These are phyloP conservation scores for Mobula birostris DNA, from an alignment of 2,113 vertebrate genomes.

Conservation along the genomic window DNA sequence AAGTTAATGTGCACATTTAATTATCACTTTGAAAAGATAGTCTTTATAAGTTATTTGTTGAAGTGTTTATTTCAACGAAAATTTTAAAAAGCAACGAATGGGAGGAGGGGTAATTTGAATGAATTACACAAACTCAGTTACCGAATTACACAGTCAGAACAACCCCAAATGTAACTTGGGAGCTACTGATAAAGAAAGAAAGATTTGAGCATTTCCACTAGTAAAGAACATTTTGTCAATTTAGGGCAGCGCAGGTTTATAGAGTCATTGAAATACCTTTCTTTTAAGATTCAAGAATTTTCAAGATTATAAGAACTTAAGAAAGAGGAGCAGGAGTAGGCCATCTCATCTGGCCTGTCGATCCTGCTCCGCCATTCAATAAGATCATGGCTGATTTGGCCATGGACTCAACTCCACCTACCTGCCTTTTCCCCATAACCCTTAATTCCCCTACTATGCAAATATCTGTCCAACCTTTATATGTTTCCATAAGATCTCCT, in stretches of 20 bases:
- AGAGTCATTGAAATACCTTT: neutral
- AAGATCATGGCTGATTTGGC: too few relatives aligned
- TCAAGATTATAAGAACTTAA: too few relatives aligned
- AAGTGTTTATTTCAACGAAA: neutral
- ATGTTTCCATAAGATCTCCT: too few relatives aligned
- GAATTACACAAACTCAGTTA: neutral
- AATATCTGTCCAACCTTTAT: too few relatives aligned
- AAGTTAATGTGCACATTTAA: neutral
- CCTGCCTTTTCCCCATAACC: too few relatives aligned
- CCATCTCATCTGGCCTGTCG: too few relatives aligned
- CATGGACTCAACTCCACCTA: too few relatives aligned
- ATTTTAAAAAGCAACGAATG: neutral
- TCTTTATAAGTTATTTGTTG: neutral
- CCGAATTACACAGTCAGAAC: neutral
- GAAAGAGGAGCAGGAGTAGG: too few relatives aligned
- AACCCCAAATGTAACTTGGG: neutral
- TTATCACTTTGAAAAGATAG: neutral
- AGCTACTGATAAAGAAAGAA: neutral
- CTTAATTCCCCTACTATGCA: too few relatives aligned
- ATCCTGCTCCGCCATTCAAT: too few relatives aligned
- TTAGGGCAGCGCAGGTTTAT: neutral
- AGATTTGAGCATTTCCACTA: neutral
- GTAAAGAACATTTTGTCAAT: neutral
- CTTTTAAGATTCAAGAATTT: too few relatives aligned
- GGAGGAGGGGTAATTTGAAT: neutral